Conservation (phyloP, 2,888 invertebrate genomes). For the Pollenia labialis region DNA sequence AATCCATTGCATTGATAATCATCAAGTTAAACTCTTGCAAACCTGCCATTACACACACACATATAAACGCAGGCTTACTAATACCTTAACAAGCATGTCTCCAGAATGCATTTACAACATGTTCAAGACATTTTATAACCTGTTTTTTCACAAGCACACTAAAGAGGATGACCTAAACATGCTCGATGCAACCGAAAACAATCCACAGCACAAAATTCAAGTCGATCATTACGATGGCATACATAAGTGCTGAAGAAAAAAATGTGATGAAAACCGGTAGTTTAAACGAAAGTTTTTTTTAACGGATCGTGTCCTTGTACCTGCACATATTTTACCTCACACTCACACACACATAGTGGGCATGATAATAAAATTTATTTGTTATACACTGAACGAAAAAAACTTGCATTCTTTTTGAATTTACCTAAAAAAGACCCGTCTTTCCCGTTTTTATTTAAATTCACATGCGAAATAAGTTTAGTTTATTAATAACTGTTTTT, state of each 20-base stretch:
- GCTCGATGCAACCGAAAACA: constrained; percentile 1
- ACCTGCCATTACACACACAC: constrained; percentile 17
- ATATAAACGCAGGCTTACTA: background rate
- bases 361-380: background rate
- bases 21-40: constrained; percentile 32
- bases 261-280: constrained; percentile 48
- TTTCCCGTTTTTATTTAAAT: no score
- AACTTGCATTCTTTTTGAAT: background rate
- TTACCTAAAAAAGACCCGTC: background rate
- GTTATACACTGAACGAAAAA: constrained; percentile 15
- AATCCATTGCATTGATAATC: constrained; percentile 20
- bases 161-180: constrained; percentile 53
- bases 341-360: background rate
- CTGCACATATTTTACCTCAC: background rate
- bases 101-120: constrained; percentile 47
- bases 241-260: background rate
- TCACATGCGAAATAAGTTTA: no score
- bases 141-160: constrained; percentile 28
- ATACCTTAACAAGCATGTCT: constrained; percentile 27
- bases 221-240: background rate
- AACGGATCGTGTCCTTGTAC: constrained; percentile 55
- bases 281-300: constrained; percentile 45
- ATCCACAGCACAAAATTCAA: constrained; percentile 5
- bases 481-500: no score
- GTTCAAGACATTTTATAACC: constrained; percentile 28